Percentiles rank a stretch among this genome's conserved stretches.
Evolutionary conservation across 2,797 vertebrate genomes (phyloP).

Genomic region (Eulemur mongoz): DNA sequence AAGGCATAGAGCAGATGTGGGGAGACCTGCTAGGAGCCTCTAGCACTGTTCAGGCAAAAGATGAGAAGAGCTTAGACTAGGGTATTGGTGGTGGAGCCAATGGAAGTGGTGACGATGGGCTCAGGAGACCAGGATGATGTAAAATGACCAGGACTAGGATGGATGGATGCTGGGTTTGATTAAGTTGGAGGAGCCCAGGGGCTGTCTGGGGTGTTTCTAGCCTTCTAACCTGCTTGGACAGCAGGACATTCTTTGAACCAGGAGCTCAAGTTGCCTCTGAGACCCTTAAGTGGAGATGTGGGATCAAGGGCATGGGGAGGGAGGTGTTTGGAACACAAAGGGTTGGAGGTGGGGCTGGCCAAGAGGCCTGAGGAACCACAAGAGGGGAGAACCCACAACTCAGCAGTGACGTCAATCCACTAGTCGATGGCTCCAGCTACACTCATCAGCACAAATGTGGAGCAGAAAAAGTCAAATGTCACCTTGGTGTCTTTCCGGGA

Average conservation of each 20-base stretch:
- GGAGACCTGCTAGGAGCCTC: not conserved
- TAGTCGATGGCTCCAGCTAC: not conserved
- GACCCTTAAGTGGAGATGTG: not conserved
- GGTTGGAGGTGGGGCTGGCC: not conserved
- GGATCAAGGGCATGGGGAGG: not conserved
- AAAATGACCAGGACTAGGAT: not conserved
- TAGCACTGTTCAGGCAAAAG: too few relatives aligned
- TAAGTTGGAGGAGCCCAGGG: not conserved
- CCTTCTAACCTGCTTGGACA: not conserved
- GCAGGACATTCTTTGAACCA: not conserved
- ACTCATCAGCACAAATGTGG: not conserved
- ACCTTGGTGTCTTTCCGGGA: not conserved
- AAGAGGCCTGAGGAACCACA: not conserved
- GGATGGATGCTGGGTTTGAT: not conserved
- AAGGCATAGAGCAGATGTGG: not conserved
- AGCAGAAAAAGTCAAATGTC: not conserved
- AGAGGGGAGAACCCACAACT: not conserved
- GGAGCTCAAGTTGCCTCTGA: not conserved
- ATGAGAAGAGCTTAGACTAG: not conserved
- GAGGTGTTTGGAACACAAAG: not conserved
- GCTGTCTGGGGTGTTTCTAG: not conserved
- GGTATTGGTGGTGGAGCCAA: not conserved
- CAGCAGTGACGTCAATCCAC: not conserved
- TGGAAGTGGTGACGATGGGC: not conserved
- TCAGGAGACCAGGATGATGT: not conserved